A percentile compares a stretch with the other conserved stretches of the same genome.
Conservation (phyloP, 2,888 invertebrate genomes). For the Stenotaenia linearis region DNA sequence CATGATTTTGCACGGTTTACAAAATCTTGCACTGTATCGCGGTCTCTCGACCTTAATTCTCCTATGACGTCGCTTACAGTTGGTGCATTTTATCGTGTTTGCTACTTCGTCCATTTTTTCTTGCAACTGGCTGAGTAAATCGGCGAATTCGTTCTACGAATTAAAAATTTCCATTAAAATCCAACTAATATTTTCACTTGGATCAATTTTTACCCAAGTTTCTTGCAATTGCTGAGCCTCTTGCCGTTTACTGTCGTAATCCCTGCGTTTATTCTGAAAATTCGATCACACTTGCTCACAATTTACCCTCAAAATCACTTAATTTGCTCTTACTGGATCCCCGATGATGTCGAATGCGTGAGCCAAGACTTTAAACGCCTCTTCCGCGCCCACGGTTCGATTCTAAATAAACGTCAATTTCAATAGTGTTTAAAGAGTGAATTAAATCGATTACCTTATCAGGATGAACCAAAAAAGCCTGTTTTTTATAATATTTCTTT, state of each 20-base stretch:
- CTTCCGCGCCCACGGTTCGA: slow-evolving; percentile 88
- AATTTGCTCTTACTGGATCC: slow-evolving; percentile 76
- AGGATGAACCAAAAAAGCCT: slow-evolving; percentile 90
- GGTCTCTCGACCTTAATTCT: slow-evolving; percentile 78
- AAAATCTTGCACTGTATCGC: slow-evolving; percentile 85
- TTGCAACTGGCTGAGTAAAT: slow-evolving; percentile 77
- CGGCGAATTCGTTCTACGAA: slow-evolving; percentile 64
- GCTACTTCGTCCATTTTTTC: slow-evolving; percentile 92
- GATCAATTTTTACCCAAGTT: slow-evolving; percentile 44
- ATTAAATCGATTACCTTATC: slow-evolving; percentile 57
- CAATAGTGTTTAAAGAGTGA: background rate
- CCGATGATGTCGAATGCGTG: slow-evolving; percentile 93
- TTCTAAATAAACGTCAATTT: slow-evolving; percentile 57
- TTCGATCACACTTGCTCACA: too few species aligned
- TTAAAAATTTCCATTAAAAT: background rate
- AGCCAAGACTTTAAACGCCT: slow-evolving; percentile 91
- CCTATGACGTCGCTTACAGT: slow-evolving; percentile 85
- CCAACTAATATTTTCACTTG: background rate
- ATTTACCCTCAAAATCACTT: too few species aligned
- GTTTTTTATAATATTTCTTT: slow-evolving; percentile 85
- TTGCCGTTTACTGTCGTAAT: slow-evolving; percentile 64
- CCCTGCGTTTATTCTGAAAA: slow-evolving; percentile 62
- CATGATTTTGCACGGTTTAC: slow-evolving; percentile 79
- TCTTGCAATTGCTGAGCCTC: slow-evolving; percentile 76
- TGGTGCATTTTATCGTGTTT: slow-evolving; percentile 89